Percentiles rank a stretch among this genome's conserved stretches.
These are phyloP conservation scores for Epinotia bilunana DNA, from an alignment of 2,888 invertebrate genomes.

Conservation along the genomic window DNA sequence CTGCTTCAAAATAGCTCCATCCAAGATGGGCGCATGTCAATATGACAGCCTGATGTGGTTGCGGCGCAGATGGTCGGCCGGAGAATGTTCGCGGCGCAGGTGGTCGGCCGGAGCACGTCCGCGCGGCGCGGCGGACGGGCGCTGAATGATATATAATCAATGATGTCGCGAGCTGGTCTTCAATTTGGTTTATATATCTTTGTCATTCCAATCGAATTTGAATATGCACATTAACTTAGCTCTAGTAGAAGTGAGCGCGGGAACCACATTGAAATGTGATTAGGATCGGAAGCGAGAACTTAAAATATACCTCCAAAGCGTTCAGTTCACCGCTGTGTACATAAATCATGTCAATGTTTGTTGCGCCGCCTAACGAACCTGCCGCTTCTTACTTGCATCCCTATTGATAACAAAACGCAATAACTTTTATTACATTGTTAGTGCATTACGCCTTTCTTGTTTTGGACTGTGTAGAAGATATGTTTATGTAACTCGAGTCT, in stretches of 20 bases:
- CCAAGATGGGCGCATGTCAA: too few species aligned
- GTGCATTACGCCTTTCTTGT: not conserved
- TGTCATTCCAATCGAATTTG: not conserved
- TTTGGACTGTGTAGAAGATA: not conserved
- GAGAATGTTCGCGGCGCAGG: too few species aligned
- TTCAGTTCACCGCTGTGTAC: slow-evolving; percentile 29
- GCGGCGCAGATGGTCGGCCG: too few species aligned
- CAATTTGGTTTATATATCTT: not conserved
- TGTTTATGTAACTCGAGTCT: slow-evolving; percentile 6
- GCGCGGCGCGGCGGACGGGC: too few species aligned
- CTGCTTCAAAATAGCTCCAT: too few species aligned
- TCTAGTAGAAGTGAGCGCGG: not conserved
- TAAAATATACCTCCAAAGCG: not conserved
- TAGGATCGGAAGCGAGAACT: not conserved
- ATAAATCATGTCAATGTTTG: slow-evolving; percentile 44
- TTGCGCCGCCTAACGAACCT: slow-evolving; percentile 39
- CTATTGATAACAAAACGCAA: not conserved
- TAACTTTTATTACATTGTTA: not conserved
- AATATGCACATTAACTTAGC: not conserved
- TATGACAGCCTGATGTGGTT: too few species aligned
- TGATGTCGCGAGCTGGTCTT: too few species aligned
- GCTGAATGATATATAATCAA: too few species aligned
- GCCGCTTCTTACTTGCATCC: slow-evolving; percentile 16
- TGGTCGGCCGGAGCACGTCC: too few species aligned
- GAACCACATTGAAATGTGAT: not conserved